Conservation (phyloP, 2,113 vertebrate species). For the Gallinago undulata region DNA sequence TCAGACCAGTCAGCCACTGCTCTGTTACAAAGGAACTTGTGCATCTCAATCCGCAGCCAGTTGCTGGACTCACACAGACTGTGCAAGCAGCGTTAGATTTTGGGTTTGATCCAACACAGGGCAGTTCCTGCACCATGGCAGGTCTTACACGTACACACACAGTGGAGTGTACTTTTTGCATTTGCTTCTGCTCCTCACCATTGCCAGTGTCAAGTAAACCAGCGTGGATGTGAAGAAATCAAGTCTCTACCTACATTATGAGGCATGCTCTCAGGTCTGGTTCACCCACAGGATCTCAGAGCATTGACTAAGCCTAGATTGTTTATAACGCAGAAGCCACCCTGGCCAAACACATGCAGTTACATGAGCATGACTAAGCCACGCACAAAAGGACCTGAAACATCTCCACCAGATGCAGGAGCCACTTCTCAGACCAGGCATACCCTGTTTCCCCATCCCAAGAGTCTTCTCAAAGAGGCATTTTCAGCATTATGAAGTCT, state of each 20-base stretch:
- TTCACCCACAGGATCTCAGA: neutral
- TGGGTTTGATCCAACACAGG: neutral
- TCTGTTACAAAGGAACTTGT: neutral
- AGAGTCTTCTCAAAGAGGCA: neutral
- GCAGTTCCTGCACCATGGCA: neutral
- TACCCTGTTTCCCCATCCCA: neutral
- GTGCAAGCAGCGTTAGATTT: neutral
- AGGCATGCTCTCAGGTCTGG: neutral
- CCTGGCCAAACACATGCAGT: neutral
- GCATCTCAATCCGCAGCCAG: neutral
- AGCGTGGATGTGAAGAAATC: neutral
- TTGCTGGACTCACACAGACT: neutral
- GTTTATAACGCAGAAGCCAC: neutral
- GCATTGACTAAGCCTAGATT: neutral
- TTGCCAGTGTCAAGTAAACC: neutral
- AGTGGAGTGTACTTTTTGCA: neutral
- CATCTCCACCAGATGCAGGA: neutral
- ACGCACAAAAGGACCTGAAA: neutral
- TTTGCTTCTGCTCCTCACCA: neutral
- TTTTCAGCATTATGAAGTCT: neutral
- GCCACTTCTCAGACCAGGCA: neutral
- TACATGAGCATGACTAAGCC: neutral
- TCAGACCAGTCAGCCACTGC: neutral
- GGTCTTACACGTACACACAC: neutral
- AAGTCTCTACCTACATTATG: neutral